Conservation (phyloP, 2,888 invertebrate genomes). For the Himalopsyche tibetana region DNA sequence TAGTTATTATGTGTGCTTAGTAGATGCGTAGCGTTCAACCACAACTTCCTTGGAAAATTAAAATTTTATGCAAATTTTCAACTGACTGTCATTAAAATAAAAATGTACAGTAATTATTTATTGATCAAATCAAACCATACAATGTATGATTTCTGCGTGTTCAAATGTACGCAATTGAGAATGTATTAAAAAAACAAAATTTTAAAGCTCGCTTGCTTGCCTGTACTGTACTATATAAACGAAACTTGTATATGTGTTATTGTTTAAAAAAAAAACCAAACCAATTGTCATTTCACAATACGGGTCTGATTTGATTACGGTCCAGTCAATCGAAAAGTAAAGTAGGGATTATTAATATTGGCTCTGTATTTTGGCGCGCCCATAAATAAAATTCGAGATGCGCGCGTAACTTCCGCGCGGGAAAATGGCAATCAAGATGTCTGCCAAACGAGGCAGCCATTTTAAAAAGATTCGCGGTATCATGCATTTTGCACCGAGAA, state of each 20-base stretch:
- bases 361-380: slow-evolving; percentile 5
- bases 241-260: no score
- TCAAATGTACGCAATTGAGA: no score
- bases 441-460: slow-evolving; percentile 24
- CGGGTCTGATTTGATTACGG: no score
- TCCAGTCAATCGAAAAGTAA: no score
- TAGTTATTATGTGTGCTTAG: not conserved
- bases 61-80: not conserved
- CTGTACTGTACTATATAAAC: no score
- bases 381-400: slow-evolving; percentile 24
- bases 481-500: not conserved
- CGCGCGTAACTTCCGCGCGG: not conserved
- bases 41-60: not conserved
- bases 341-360: not conserved
- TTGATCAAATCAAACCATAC: not conserved
- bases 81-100: not conserved
- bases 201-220: no score
- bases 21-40: not conserved
- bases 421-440: not conserved
- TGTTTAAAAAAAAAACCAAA: no score
- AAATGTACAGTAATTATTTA: not conserved
- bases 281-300: no score
- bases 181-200: no score
- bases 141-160: not conserved
- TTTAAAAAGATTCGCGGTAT: not conserved